Percentiles rank a stretch among this genome's conserved stretches.
Evolutionary conservation across 1,140 invertebrate species (phyloP).

Genomic region (Drosophila neocordata): DNA sequence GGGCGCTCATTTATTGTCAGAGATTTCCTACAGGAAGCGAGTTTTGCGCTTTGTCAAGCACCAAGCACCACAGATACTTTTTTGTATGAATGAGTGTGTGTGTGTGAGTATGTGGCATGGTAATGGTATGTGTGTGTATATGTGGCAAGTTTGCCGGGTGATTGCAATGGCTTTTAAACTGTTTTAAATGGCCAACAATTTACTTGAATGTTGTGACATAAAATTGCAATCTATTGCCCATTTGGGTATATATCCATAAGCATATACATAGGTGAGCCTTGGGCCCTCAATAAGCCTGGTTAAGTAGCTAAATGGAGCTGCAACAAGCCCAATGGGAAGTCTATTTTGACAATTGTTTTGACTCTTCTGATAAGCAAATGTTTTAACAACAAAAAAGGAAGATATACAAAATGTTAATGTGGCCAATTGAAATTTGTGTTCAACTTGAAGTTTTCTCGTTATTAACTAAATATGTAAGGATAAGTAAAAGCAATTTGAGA

Average conservation of each 20-base stretch:
- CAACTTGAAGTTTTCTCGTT: not conserved
- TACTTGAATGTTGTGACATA: constrained; percentile 74
- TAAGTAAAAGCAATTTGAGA: too few relatives aligned
- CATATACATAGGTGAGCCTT: constrained; percentile 45
- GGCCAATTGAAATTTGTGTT: not conserved
- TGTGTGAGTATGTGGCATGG: too few relatives aligned
- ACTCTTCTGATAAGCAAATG: constrained; percentile 20
- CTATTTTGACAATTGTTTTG: constrained; percentile 36
- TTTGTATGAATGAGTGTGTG: not conserved
- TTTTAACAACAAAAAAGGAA: not conserved
- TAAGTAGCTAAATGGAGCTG: constrained; percentile 55
- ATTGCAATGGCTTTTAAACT: constrained; percentile 56
- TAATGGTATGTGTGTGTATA: constrained; percentile 1
- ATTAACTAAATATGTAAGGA: too few relatives aligned
- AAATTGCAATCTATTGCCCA: constrained; percentile 75
- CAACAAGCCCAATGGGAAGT: constrained; percentile 47
- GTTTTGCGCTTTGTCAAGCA: constrained; percentile 33
- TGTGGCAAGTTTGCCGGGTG: constrained; percentile 11
- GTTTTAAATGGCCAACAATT: constrained; percentile 73
- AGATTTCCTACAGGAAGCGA: constrained; percentile 13
- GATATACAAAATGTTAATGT: not conserved
- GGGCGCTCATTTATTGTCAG: constrained; percentile 68
- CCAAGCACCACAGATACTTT: constrained; percentile 27
- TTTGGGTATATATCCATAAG: constrained; percentile 32
- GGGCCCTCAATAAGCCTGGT: constrained; percentile 22